Base-by-base conservation (phyloP, 2,113 vertebrate species). In the Danionella cerebrum region DNA sequence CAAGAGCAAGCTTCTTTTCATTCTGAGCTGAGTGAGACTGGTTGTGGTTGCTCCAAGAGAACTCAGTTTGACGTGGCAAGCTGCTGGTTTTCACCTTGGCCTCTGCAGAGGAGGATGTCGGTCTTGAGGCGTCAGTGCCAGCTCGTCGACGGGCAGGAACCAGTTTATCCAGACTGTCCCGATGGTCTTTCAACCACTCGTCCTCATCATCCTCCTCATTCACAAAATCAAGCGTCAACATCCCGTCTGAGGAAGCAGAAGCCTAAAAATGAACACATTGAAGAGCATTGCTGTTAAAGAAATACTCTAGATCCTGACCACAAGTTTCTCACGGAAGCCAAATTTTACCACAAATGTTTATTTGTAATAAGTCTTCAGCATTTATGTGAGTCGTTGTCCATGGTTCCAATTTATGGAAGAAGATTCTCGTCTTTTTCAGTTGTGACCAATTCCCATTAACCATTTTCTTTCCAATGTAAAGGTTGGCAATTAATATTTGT, bases 161-260 rank as follows among this genome's bases (percentile, higher is more conserved):
- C 0, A 87, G 84, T 63, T 84, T 85, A 59, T 90, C 91, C 71
- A 91, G 79, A 14, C 92, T 90, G 1, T 88, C 89, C 0, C 84
- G 85, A 73, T 91, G 90, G 70, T 85, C 89, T 74, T 84, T 82
- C 1, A 90, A 89, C 4, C 94, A 95, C 14, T 85, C 27, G 0
- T 79, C 81, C 4, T 87, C 90, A 66, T 91, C 91, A 2, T 96
- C 94, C 21, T 98, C 96, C 80, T 98, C 94, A 13, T 95, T 88
- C 27, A 98, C 95, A 69, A 98, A 84, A 84, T 98, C 96, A 0
- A 98, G 89, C 2, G 93, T 96, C 83, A 97, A 79, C 91, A 92
- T 93, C 54, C 93, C 94, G 0, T 94, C 91, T 0, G 93, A 94
- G 14, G 94, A 94, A 64, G 92, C 92, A 25, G 94, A 97, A 12